Conservation (phyloP, 2,888 invertebrate genomes). For the Nephrotoma flavescens region DNA sequence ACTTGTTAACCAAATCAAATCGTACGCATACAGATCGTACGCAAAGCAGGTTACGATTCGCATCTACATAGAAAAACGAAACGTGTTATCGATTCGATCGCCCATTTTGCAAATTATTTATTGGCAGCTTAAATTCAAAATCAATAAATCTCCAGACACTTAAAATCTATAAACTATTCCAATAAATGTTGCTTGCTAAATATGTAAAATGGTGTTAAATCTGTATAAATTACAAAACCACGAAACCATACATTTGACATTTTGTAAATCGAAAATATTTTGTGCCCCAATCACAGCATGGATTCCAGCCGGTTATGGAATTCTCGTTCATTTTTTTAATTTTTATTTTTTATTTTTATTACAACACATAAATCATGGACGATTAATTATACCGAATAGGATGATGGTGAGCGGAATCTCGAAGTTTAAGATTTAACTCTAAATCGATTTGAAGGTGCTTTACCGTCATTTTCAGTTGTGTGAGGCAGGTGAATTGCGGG, state of each 20-base stretch:
- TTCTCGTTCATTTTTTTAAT: neutral
- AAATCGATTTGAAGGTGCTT: neutral
- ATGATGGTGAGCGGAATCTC: neutral
- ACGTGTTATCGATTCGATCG: neutral
- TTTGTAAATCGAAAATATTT: neutral
- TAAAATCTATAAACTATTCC: neutral
- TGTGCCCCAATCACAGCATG: neutral
- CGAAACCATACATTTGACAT: neutral
- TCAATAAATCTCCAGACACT: neutral
- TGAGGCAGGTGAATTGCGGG: neutral
- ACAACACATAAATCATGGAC: neutral
- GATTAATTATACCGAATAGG: neutral
- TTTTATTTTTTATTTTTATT: neutral
- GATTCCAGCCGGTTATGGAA: neutral
- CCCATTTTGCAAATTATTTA: neutral
- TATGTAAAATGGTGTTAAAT: neutral
- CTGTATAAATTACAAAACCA: neutral
- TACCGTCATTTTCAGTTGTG: neutral
- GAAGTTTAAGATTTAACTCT: neutral
- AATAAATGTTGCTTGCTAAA: neutral
- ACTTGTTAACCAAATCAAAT: neutral
- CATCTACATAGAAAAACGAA: neutral
- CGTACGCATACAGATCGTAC: neutral
- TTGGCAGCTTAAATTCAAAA: neutral
- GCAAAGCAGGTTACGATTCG: neutral